Evolutionary conservation across 1,140 invertebrate species (phyloP).

Genomic region (Penaeus indicus): DNA sequence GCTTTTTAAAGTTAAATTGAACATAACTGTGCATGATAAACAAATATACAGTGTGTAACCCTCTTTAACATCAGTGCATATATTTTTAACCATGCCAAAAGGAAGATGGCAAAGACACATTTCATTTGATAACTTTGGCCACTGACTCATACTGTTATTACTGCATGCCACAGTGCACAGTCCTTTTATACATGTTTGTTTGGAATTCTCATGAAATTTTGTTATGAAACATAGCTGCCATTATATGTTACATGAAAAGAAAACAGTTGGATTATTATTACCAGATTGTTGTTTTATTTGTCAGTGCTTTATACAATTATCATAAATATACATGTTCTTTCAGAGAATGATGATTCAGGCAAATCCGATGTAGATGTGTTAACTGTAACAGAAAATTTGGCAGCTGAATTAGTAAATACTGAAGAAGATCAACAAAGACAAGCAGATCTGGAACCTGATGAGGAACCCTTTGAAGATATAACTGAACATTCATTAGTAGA

Average conservation of each 20-base stretch:
- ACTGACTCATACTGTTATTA: no score
- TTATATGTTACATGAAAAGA: no score
- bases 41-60: no score
- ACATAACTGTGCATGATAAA: no score
- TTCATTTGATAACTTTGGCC: no score
- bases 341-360: neutral
- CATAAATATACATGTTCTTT: neutral
- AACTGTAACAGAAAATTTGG: neutral
- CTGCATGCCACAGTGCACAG: neutral
- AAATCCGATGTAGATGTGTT: neutral
- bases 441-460: neutral
- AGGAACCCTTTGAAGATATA: neutral
- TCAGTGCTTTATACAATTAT: neutral
- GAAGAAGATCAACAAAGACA: neutral
- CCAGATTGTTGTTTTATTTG: neutral
- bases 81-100: no score
- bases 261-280: neutral
- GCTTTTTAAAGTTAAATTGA: no score
- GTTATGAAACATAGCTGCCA: no score
- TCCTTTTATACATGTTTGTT: neutral
- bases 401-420: neutral
- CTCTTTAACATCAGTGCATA: no score
- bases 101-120: no score
- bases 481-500: slow-evolving; percentile 5
- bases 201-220: neutral